Evolutionary conservation across 2,797 vertebrate genomes (phyloP), one percentile per base, ranked within the genome.

Genomic region (Parotocinclus haroldoi): DNA sequence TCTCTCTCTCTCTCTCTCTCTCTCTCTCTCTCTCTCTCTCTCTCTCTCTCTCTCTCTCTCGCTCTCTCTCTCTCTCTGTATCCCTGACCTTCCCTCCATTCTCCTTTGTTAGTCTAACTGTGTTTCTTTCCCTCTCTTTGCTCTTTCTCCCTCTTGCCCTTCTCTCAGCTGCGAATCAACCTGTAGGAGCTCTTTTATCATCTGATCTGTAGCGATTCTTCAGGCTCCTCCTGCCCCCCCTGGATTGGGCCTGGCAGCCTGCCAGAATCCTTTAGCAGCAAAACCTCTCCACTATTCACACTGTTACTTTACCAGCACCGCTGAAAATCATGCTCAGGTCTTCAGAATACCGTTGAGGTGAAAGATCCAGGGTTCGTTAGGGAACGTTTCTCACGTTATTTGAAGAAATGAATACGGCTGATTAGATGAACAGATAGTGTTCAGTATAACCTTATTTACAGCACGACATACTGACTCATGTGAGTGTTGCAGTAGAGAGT

Each of bases 191-290:
- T 49, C 46, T 49, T 12, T 49, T 12, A 9, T n/a, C 13, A 12
- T 13, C 46, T 7, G 14, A n/a, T 6, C 14, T 16, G 10, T 58
- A 17, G 42, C 40, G 42, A 40, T 10, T 16, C 16, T 42, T 27
- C 45, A 37, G 14, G 60, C 56, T 37, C 52, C 65, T 74, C 66
- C 51, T 53, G 53, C 71, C 40, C 64, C n/a, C 71, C 55, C 57
- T 51, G 44, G 42, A 74, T 42, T 46, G 27, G 44, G 12, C 17
- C 16, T 69, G 76, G 72, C 69, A 63, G 54, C 16, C 76, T 60
- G 66, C 72, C 76, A 74, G 66, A 72, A 57, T 60, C 65, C 68
- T 66, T 74, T 70, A 74, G 58, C 56, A 56, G 37, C 56, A 45
- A 75, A 75, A 59, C 52, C 72, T 66, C 60, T 58, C 62, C 69